Evolutionary conservation across 2,113 vertebrate species (phyloP).

Genomic region (Mystacornis crossleyi): DNA sequence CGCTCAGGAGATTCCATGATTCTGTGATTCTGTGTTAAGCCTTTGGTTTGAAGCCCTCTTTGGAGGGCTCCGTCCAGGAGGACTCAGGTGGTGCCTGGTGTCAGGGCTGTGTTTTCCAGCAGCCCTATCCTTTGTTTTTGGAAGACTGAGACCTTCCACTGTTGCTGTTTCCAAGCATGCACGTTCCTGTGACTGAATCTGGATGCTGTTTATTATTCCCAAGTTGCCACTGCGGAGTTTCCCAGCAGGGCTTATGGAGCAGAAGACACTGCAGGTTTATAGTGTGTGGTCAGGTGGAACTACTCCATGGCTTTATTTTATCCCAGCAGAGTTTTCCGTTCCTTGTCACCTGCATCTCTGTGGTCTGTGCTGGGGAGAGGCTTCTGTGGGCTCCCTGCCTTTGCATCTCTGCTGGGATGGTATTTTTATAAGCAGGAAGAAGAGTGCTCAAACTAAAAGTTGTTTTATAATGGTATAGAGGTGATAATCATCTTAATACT

Average conservation of each 20-base stretch:
- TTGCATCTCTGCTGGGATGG: not conserved
- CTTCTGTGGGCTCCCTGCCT: not conserved
- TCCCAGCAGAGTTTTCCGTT: not conserved
- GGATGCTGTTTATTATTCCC: not conserved
- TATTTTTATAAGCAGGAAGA: not conserved
- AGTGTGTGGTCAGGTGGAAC: not conserved
- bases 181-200: not conserved
- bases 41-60: not conserved
- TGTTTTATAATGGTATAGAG: not conserved
- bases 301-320: not conserved
- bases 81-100: fast-evolving
- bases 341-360: not conserved
- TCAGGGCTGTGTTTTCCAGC: not conserved
- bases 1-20: not conserved
- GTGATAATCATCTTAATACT: not conserved
- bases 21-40: not conserved
- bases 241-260: not conserved
- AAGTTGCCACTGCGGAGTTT: not conserved
- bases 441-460: not conserved
- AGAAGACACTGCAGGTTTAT: not conserved
- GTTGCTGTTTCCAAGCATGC: not conserved
- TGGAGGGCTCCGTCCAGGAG: fast-evolving
- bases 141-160: not conserved
- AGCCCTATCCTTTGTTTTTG: not conserved
- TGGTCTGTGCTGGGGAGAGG: not conserved